These are phyloP conservation scores for Drosophila bocqueti DNA, from an alignment of 1,140 invertebrate genomes.

Conservation along the genomic window DNA sequence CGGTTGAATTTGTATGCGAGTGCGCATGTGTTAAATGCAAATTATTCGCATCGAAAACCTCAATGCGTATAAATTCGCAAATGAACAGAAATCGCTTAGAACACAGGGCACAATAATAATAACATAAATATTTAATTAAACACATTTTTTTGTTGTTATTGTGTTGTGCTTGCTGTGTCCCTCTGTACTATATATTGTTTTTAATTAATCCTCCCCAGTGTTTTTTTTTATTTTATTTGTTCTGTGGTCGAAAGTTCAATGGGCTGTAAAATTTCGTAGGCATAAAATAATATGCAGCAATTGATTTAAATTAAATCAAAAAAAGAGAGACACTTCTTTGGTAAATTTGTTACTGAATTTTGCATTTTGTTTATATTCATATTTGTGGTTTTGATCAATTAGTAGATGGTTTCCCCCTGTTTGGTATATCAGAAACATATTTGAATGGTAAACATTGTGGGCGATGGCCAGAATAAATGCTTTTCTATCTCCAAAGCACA, in stretches of 20 bases:
- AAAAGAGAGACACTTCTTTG: background rate
- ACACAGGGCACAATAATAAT: slow-evolving; percentile 41
- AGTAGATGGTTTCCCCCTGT: background rate
- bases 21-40: slow-evolving; percentile 40
- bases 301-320: slow-evolving; percentile 34
- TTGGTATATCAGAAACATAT: slow-evolving; percentile 17
- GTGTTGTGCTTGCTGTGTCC: background rate
- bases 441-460: slow-evolving; percentile 31
- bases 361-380: background rate
- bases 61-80: slow-evolving; percentile 53
- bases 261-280: slow-evolving; percentile 31
- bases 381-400: slow-evolving; percentile 19
- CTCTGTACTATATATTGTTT: slow-evolving; percentile 23
- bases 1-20: slow-evolving; percentile 35
- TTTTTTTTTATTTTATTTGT: slow-evolving; percentile 45
- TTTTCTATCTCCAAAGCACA: slow-evolving; percentile 18
- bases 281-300: slow-evolving; percentile 12
- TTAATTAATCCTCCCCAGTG: slow-evolving; percentile 40
- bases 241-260: slow-evolving; percentile 48
- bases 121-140: slow-evolving; percentile 75
- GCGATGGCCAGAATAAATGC: slow-evolving; percentile 13
- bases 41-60: slow-evolving; percentile 49
- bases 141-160: slow-evolving; percentile 26
- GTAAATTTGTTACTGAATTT: background rate
- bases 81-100: slow-evolving; percentile 32